Evolutionary conservation across 1,140 invertebrate genomes (phyloP).

Genomic region (Yoshiicerus persimilis): DNA sequence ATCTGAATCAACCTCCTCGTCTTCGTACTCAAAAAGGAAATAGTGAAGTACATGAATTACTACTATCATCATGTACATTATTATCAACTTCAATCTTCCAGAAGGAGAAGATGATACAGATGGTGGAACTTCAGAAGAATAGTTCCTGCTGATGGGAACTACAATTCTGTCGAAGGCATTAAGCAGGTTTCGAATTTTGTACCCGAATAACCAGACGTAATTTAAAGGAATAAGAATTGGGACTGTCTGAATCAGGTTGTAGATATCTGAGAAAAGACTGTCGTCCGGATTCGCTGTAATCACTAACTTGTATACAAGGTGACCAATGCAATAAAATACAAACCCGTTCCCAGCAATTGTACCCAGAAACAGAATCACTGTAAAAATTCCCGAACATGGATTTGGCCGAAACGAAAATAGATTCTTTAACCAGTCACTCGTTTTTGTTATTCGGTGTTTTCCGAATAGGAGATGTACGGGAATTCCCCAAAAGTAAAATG

Average conservation of each 20-base stretch:
- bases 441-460: not conserved
- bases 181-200: constrained; percentile 12
- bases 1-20: not conserved
- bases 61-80: not conserved
- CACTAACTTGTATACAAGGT: constrained; percentile 14
- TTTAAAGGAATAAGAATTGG: constrained; percentile 26
- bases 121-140: not conserved
- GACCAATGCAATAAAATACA: not conserved
- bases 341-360: not conserved
- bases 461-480: constrained; percentile 24
- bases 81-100: not conserved
- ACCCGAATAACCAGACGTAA: constrained; percentile 35
- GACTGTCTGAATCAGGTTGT: not conserved
- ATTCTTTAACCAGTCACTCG: not conserved
- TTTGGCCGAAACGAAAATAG: not conserved
- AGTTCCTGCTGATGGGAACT: not conserved
- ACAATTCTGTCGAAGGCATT: not conserved
- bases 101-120: not conserved
- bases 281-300: not conserved
- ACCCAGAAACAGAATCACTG: not conserved
- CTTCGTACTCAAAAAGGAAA: not conserved
- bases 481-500: constrained; percentile 27
- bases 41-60: not conserved
- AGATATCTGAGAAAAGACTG: not conserved
- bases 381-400: not conserved